phyloP scores from a whole-genome alignment of 2,113 vertebrate species.

The Prionailurus viverrinus region DNA sequence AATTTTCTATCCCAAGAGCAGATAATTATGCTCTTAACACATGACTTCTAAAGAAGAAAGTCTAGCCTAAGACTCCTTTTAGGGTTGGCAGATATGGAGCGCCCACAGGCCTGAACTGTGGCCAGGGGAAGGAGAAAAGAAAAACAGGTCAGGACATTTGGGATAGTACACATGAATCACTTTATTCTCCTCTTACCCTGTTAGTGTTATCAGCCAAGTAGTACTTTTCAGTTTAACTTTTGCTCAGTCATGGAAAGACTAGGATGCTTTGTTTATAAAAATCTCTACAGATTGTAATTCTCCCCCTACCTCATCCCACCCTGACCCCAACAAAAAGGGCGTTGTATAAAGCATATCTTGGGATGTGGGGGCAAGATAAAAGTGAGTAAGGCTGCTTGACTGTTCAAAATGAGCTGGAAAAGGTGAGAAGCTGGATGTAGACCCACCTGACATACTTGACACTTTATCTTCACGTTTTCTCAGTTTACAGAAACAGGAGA shows the following conservation, averaged over 20 bases:
- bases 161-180: background rate
- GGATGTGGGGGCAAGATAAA: background rate
- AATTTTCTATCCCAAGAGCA: slow-evolving; percentile 12
- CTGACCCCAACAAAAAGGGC: background rate
- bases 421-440: background rate
- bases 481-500: slow-evolving; percentile 1
- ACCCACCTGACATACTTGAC: background rate
- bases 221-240: slow-evolving; percentile 25
- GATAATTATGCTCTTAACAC: background rate
- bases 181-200: background rate
- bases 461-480: background rate
- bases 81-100: background rate
- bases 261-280: background rate
- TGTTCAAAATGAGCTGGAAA: slow-evolving; percentile 7
- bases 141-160: background rate
- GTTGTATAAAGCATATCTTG: background rate
- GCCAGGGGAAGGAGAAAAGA: background rate
- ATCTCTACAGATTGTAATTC: slow-evolving; percentile 21
- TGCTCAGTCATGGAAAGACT: background rate
- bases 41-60: background rate
- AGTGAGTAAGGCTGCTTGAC: background rate
- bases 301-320: background rate
- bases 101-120: background rate
- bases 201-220: background rate
- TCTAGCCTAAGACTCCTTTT: background rate